Evolutionary conservation across 1,140 invertebrate genomes (phyloP).

Genomic region (Pseudomyrmex flavicornis): DNA sequence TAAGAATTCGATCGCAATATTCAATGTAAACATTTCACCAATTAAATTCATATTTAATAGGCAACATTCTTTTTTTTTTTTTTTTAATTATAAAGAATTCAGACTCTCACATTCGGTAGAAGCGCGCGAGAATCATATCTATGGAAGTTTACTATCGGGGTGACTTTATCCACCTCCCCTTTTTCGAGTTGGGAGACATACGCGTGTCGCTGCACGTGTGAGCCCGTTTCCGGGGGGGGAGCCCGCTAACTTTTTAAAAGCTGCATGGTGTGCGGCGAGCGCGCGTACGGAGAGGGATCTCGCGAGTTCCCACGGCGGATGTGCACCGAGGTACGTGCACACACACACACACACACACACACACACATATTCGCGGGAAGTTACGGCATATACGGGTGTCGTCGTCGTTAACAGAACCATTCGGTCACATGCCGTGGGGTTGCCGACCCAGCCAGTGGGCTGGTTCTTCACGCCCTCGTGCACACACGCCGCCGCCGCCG

Average conservation of each 20-base stretch:
- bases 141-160: too few species aligned
- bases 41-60: too few species aligned
- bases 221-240: constrained; percentile 36
- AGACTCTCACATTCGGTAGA: too few species aligned
- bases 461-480: constrained; percentile 54
- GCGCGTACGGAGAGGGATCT: constrained; percentile 23
- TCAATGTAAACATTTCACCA: too few species aligned
- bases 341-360: background rate
- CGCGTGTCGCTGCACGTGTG: constrained; percentile 66
- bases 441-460: constrained; percentile 35
- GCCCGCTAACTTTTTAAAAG: constrained; percentile 46
- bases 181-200: constrained; percentile 21
- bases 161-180: too few species aligned
- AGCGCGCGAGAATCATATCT: too few species aligned
- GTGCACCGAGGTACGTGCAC: constrained; percentile 26
- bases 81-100: too few species aligned
- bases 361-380: constrained; percentile 15
- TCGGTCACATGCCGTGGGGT: constrained; percentile 35
- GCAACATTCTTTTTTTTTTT: too few species aligned
- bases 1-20: too few species aligned
- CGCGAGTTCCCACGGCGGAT: constrained; percentile 61
- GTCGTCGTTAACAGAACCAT: constrained; percentile 58
- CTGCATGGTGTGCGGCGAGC: constrained; percentile 60
- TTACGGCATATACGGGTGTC: constrained; percentile 19
- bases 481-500: constrained; percentile 18